Conservation (phyloP, 2,888 invertebrate genomes). For the Hofmannophila pseudospretella region DNA sequence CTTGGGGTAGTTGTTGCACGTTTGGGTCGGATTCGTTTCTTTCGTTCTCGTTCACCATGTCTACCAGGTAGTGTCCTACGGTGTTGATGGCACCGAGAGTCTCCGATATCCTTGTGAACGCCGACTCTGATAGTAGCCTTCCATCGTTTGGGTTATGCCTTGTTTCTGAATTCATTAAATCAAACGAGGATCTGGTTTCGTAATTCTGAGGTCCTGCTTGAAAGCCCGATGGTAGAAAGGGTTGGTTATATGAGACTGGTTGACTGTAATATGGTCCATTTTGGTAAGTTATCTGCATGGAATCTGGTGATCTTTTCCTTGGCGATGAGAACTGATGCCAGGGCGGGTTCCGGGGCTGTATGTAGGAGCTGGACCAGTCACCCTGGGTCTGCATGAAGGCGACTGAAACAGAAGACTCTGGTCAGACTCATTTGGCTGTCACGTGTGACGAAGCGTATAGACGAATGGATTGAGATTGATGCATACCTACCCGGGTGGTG, state of each 20-base stretch:
- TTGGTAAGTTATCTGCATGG: conserved; percentile 22
- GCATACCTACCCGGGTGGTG: conserved; percentile 75
- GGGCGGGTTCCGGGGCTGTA: conserved; percentile 49
- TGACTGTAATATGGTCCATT: conserved; percentile 18
- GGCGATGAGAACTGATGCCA: conserved; percentile 64
- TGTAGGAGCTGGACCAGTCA: conserved; percentile 43
- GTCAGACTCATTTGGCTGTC: neutral
- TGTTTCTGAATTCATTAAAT: conserved; percentile 38
- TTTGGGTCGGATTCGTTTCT: conserved; percentile 62
- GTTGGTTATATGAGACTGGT: conserved; percentile 30
- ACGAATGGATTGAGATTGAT: conserved; percentile 36
- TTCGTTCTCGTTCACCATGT: conserved; percentile 81
- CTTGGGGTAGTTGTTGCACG: conserved; percentile 79
- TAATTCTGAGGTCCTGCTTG: conserved; percentile 33
- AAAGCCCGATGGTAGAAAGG: conserved; percentile 15
- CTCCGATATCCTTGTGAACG: conserved; percentile 80
- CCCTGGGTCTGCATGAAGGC: conserved; percentile 43
- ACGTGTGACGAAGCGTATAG: neutral
- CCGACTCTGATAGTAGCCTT: conserved; percentile 77
- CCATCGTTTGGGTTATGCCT: conserved; percentile 54
- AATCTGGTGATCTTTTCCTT: conserved; percentile 63
- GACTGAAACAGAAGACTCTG: conserved; percentile 24
- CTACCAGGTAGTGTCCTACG: conserved; percentile 90
- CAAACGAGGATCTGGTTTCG: conserved; percentile 39
- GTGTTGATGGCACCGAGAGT: conserved; percentile 89